Percentiles rank a stretch among this genome's conserved stretches.
Evolutionary conservation across 2,888 invertebrate species (phyloP).

Genomic region (Phrixothrix hirtus): DNA sequence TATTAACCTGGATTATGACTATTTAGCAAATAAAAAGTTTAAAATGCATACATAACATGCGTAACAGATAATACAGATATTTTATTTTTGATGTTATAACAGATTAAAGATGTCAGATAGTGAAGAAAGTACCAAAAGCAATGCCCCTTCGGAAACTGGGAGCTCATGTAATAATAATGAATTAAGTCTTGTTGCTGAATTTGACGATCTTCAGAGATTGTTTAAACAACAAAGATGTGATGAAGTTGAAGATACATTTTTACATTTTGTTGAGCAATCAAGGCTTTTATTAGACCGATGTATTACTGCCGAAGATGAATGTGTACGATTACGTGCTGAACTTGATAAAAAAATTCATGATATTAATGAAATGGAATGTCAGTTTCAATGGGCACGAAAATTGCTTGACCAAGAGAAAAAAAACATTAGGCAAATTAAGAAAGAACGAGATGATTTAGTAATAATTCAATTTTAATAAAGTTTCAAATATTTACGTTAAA

Average conservation of each 20-base stretch:
- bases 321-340: slow-evolving; percentile 70
- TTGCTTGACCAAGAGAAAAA: slow-evolving; percentile 80
- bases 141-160: slow-evolving; percentile 3
- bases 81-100: neutral
- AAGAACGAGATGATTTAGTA: slow-evolving; percentile 74
- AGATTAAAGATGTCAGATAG: slow-evolving; percentile 9
- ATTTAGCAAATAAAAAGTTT: no score
- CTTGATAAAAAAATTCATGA: slow-evolving; percentile 73
- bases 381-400: slow-evolving; percentile 78
- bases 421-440: slow-evolving; percentile 68
- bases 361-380: slow-evolving; percentile 75
- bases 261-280: slow-evolving; percentile 72
- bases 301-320: slow-evolving; percentile 71
- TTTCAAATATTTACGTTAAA: neutral
- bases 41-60: no score
- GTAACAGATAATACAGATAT: no score
- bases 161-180: slow-evolving; percentile 23
- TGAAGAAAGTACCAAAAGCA: slow-evolving; percentile 14
- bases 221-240: slow-evolving; percentile 66
- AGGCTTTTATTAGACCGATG: slow-evolving; percentile 73
- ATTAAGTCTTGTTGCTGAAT: slow-evolving; percentile 69
- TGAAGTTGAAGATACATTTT: slow-evolving; percentile 72
- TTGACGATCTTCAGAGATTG: slow-evolving; percentile 73
- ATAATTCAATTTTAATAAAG: slow-evolving; percentile 33
- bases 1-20: no score